phyloP scores from a whole-genome alignment of 1,140 invertebrate genomes.

The Adelges cooleyi region DNA sequence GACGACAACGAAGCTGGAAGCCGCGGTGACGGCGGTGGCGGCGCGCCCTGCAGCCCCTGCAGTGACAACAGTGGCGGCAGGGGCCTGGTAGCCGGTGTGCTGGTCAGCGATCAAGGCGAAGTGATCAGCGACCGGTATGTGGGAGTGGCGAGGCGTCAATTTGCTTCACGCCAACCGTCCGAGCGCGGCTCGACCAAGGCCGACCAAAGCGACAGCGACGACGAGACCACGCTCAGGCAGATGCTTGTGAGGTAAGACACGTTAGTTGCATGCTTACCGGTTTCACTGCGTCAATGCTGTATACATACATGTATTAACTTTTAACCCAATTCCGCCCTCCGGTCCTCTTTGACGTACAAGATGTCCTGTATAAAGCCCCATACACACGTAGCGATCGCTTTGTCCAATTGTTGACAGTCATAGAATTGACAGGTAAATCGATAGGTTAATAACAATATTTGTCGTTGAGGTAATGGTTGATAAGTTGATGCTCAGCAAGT shows the following conservation, averaged over 20 bases:
- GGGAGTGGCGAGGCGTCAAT: conserved; percentile 14
- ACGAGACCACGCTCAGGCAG: conserved; percentile 73
- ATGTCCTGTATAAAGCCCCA: too few species aligned
- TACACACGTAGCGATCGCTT: too few species aligned
- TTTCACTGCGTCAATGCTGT: not conserved
- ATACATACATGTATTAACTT: too few species aligned
- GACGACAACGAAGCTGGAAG: conserved; percentile 39
- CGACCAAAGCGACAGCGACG: conserved; percentile 42
- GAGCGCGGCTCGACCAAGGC: conserved; percentile 30
- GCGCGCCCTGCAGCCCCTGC: conserved; percentile 45
- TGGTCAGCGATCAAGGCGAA: conserved; percentile 29
- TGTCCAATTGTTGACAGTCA: too few species aligned
- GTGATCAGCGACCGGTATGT: conserved; percentile 28
- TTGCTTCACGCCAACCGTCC: conserved; percentile 17
- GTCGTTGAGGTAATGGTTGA: too few species aligned
- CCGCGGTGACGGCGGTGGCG: conserved; percentile 77
- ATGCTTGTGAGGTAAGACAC: conserved; percentile 65
- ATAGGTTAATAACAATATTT: too few species aligned
- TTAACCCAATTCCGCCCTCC: too few species aligned
- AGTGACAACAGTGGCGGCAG: conserved; percentile 63
- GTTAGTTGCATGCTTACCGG: conserved; percentile 17
- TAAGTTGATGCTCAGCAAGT: too few species aligned
- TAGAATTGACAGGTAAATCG: too few species aligned
- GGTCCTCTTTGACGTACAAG: too few species aligned
- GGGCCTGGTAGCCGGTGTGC: conserved; percentile 28